Evolutionary conservation across 2,888 invertebrate genomes (phyloP), one percentile per base, ranked within the genome.

Genomic region (Leistus spinibarbis): DNA sequence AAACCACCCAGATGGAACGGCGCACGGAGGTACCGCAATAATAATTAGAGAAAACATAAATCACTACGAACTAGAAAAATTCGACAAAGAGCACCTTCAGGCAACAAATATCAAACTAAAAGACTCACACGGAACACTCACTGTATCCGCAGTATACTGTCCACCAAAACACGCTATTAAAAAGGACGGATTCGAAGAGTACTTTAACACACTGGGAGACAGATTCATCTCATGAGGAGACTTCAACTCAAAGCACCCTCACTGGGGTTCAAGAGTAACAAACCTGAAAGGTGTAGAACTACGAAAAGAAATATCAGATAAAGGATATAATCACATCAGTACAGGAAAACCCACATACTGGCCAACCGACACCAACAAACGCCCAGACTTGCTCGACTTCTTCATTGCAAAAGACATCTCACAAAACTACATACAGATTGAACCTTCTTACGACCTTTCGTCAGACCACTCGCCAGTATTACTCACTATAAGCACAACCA

Each of bases 1-100:
- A 57, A 85, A 86, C 85, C 86, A 86, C 85, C 86, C 86, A 85
- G 84, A 81, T 81, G 82, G 83, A 54, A 68, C 67, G 9, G 64
- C 64, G 9, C 22, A 64, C 16, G 64, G 64, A 16, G 64, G 23
- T 20, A 64, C 22, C 3, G 23, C 64, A 13, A 64, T 64, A 22
- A 64, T 64, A 64, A 64, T 64, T 20, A 64, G 23, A 2, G 23
- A 64, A 22, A 64, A 20, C 13, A 64, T 64, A 20, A 64, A 20
- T 13, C 64, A 64, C 16, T 24, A 10, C 16, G 20, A 64, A 64
- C 16, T 64, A 3, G 64, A 64, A 24, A 64, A 64, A 64, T 22
- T 20, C 22, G 64, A 64, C 19, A 64, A 20, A 9, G 23, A 64
- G 13, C 22, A 64, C 22, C 63, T 63, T 16, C 63, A 63, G 19